Percentiles rank a stretch among this genome's conserved stretches.
Evolutionary conservation across 1,140 invertebrate species (phyloP).

Genomic region (Drosophila nikananu): DNA sequence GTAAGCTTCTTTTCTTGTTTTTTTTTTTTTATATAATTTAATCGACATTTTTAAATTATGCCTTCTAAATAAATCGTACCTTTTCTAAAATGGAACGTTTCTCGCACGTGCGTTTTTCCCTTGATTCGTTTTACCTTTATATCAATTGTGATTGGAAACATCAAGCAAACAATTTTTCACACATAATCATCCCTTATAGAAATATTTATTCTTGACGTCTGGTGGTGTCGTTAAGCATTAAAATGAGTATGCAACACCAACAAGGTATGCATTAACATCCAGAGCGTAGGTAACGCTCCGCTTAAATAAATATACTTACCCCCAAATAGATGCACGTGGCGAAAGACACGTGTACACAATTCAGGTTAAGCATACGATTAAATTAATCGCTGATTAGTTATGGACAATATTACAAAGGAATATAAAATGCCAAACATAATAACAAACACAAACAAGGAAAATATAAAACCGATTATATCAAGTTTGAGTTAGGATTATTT

Average conservation of each 20-base stretch:
- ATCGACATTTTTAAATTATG: not conserved
- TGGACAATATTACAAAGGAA: constrained; percentile 68
- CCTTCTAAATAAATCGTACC: constrained; percentile 22
- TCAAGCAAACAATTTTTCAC: constrained; percentile 74
- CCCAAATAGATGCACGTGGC: constrained; percentile 74
- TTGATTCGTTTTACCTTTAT: constrained; percentile 44
- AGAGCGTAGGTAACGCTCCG: constrained; percentile 69
- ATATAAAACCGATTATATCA: no score
- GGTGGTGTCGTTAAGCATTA: constrained; percentile 78
- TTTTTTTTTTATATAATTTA: no score
- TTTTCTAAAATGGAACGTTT: constrained; percentile 44
- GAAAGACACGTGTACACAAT: constrained; percentile 76
- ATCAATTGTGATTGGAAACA: constrained; percentile 58
- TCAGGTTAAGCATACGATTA: constrained; percentile 84
- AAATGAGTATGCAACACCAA: constrained; percentile 72
- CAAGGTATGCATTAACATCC: constrained; percentile 70
- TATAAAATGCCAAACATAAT: constrained; percentile 44
- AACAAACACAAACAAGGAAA: constrained; percentile 30
- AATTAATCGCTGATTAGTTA: constrained; percentile 85
- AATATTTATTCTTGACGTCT: constrained; percentile 67
- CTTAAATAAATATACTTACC: constrained; percentile 70
- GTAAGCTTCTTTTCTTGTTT: no score
- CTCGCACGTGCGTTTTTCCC: constrained; percentile 56
- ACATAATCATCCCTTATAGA: constrained; percentile 71
- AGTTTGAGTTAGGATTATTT: no score